A percentile compares a stretch with the other conserved stretches of the same genome.
Evolutionary conservation across 92 coral and sea anemone genomes (phyloP).

Genomic region (Nematostella vectensis): DNA sequence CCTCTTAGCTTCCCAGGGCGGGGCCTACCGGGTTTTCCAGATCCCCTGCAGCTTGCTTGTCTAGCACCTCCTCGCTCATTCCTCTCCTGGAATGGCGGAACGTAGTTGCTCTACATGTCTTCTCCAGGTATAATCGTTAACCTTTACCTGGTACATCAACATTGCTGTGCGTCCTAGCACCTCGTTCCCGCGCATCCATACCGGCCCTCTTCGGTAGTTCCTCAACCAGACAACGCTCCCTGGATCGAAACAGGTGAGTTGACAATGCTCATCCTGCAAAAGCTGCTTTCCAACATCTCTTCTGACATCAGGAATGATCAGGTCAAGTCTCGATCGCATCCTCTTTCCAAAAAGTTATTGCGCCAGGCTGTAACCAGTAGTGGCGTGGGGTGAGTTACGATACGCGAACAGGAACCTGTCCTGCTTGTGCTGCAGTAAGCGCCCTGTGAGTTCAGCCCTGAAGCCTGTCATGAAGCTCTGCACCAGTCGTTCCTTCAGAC

Average conservation of each 20-base stretch:
- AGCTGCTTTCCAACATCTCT: conserved; percentile 23
- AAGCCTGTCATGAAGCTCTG: conserved; percentile 40
- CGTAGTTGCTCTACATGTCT: background rate
- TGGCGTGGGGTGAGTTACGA: no score
- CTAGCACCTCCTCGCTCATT: no score
- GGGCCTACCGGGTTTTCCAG: no score
- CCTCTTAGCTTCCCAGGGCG: no score
- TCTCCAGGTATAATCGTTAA: background rate
- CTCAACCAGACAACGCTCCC: background rate
- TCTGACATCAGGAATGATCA: conserved; percentile 25
- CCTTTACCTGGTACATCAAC: background rate
- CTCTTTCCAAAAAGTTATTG: conserved; percentile 26
- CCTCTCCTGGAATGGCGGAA: no score
- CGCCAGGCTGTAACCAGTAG: no score
- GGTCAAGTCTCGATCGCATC: conserved; percentile 25
- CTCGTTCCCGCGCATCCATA: background rate
- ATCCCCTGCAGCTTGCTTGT: no score
- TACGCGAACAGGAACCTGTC: no score
- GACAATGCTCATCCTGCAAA: conserved; percentile 5
- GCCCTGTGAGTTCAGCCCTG: conserved; percentile 24
- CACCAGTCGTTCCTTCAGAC: conserved; percentile 29
- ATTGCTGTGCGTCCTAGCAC: background rate
- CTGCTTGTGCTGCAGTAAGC: conserved; percentile 24
- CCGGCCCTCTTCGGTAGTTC: background rate
- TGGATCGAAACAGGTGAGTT: background rate